Base-by-base conservation (phyloP, 1,140 invertebrate genomes). In the Pemphigus obesinymphae region DNA sequence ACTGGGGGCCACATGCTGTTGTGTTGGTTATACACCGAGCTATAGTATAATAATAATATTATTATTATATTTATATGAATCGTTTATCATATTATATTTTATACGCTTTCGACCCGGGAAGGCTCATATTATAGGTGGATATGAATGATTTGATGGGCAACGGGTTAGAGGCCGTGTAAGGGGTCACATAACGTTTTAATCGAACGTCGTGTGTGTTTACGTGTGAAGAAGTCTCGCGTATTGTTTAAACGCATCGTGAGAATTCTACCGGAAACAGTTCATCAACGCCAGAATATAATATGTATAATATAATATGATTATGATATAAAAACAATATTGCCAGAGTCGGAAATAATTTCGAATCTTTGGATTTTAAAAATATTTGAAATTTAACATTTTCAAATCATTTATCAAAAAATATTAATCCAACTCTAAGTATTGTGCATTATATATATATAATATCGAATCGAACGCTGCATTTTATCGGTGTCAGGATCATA, bases 161-260 rank as follows among this genome's bases (percentile, higher is more conserved):
- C 50, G 75, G 50, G 34, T 58, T n/a, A 37, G 34, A 78, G 50
- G 34, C 61, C 48, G 23, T 20, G 23, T n/a, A 31, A 53, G 31
- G 72, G n/a, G 72, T 75, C 72, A 23, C 53, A 40, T 26, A 58
- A 78, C 53, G 50, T 78, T 78, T 55, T 78, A 78, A 78, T 78
- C 55, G 75, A 55, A 78, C 75, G 34, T 78, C 75, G 75, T 53
- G 72, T 75, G 72, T 75, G 72, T 53, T 50, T 75, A 55, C 50
- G 75, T 40, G 73, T 58, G 75, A 45, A 45, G 68, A 70, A 43
- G 68, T 43, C 68, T 68, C 40, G 15, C 23, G 68, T 45, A 45
- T 70, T 70, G 68, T 70, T 29, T 70, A 43, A 26, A 29, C 23
- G 40, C 40, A 26, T 70, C 68, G 68, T 70, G 68, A 45, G 68